Evolutionary conservation across 92 coral and sea anemone genomes (phyloP).

Genomic region (Zoanthus solanderi): DNA sequence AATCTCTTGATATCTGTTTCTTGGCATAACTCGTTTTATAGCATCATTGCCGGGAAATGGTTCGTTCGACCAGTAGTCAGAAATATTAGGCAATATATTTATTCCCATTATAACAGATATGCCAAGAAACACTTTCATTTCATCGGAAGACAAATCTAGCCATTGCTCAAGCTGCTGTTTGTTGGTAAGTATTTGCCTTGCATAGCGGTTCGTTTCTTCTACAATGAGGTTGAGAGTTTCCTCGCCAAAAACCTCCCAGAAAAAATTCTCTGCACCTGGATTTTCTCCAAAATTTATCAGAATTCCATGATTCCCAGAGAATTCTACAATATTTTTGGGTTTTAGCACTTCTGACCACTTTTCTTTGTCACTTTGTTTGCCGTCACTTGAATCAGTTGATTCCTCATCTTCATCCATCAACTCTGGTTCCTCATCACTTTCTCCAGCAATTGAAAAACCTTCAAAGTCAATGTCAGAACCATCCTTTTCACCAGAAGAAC

Average conservation of each 20-base stretch:
- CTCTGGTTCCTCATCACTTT: not conserved
- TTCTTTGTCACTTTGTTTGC: not conserved
- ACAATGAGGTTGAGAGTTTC: conserved; percentile 31
- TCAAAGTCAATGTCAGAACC: not conserved
- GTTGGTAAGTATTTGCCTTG: not conserved
- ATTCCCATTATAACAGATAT: conserved; percentile 31
- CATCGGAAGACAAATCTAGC: conserved; percentile 15
- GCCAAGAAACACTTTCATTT: conserved; percentile 47
- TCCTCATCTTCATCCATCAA: not conserved
- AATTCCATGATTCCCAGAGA: not conserved
- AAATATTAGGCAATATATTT: conserved; percentile 33
- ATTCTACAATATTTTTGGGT: not conserved
- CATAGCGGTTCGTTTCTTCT: conserved; percentile 46
- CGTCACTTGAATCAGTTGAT: not conserved
- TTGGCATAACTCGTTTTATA: conserved; percentile 60
- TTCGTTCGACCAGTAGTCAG: conserved; percentile 63
- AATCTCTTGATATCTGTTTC: conserved; percentile 63
- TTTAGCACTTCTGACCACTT: conserved; percentile 1
- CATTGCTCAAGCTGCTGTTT: conserved; percentile 36
- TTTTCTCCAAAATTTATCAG: not conserved
- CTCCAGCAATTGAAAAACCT: not conserved
- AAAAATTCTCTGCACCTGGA: not conserved
- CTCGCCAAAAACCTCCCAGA: conserved; percentile 43
- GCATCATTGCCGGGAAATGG: conserved; percentile 12
- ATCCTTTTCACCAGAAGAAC: not conserved